Evolutionary conservation across 2,888 invertebrate genomes (phyloP).

Genomic region (Apomyelois bistriatella): DNA sequence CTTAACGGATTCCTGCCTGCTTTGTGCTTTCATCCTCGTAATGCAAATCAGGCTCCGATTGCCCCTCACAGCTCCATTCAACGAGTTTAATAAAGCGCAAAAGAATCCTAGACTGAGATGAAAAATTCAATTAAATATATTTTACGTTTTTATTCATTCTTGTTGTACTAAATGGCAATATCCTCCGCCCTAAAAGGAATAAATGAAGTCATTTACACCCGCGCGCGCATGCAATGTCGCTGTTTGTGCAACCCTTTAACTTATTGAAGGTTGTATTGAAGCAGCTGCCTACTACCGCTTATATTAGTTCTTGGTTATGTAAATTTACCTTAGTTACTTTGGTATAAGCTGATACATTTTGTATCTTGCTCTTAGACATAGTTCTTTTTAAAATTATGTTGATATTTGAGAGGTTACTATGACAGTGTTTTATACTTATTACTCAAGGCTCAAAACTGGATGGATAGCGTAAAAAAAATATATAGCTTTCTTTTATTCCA

Average conservation of each 20-base stretch:
- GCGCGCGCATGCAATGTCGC: conserved; percentile 46
- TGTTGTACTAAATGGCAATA: conserved; percentile 45
- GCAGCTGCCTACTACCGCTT: conserved; percentile 9
- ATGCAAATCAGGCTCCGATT: conserved; percentile 62
- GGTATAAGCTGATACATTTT: not conserved
- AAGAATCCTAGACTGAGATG: conserved; percentile 48
- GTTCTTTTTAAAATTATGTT: not conserved
- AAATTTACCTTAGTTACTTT: not conserved
- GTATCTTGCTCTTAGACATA: not conserved
- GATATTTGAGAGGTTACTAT: too few species aligned
- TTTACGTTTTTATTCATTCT: conserved; percentile 45
- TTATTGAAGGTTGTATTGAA: conserved; percentile 18
- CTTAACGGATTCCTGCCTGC: conserved; percentile 38
- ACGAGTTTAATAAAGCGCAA: conserved; percentile 56
- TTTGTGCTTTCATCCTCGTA: conserved; percentile 45
- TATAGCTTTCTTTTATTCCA: too few species aligned
- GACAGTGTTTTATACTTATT: too few species aligned
- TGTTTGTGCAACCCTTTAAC: conserved; percentile 39
- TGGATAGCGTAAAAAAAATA: too few species aligned
- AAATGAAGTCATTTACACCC: conserved; percentile 48
- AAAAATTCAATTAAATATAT: conserved; percentile 66
- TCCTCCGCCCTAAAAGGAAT: conserved; percentile 39
- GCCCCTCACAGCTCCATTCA: conserved; percentile 51
- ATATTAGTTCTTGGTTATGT: conserved; percentile 15
- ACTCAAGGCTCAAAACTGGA: too few species aligned